Percentiles rank a stretch among this genome's conserved stretches.
Conservation (phyloP, 2,113 vertebrate genomes). For the Smithornis capensis region DNA sequence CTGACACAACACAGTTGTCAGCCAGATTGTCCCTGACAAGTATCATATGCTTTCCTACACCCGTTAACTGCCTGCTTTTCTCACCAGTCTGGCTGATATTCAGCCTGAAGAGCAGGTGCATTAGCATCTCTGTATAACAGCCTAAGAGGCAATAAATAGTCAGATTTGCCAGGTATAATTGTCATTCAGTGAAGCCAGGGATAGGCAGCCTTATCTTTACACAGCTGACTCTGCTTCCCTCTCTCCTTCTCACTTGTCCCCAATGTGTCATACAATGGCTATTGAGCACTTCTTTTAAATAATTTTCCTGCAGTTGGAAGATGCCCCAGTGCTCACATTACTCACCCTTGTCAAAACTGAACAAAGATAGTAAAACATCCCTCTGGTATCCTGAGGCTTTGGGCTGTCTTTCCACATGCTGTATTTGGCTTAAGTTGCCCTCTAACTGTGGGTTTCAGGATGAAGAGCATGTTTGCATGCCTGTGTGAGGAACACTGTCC, state of each 20-base stretch:
- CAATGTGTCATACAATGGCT: neutral
- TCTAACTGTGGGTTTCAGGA: neutral
- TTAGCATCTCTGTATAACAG: neutral
- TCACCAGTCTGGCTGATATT: conserved; percentile 6
- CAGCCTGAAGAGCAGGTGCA: neutral
- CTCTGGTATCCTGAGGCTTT: neutral
- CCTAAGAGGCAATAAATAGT: neutral
- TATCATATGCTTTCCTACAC: conserved; percentile 40
- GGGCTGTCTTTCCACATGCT: neutral
- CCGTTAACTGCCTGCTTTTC: neutral
- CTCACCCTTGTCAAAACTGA: neutral
- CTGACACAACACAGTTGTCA: neutral
- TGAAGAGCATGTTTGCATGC: neutral
- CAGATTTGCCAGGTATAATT: conserved; percentile 22
- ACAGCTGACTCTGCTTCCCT: neutral
- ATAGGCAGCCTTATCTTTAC: neutral
- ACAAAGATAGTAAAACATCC: neutral
- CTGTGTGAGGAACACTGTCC: neutral
- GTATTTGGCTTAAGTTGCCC: neutral
- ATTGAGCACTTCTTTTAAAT: conserved; percentile 31
- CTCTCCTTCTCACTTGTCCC: neutral
- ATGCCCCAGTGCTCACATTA: conserved; percentile 4
- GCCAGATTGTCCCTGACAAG: conserved; percentile 38
- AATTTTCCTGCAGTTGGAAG: neutral
- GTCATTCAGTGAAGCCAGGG: neutral